Evolutionary conservation across 2,888 invertebrate species (phyloP).

Genomic region (Clitarchus hookeri): DNA sequence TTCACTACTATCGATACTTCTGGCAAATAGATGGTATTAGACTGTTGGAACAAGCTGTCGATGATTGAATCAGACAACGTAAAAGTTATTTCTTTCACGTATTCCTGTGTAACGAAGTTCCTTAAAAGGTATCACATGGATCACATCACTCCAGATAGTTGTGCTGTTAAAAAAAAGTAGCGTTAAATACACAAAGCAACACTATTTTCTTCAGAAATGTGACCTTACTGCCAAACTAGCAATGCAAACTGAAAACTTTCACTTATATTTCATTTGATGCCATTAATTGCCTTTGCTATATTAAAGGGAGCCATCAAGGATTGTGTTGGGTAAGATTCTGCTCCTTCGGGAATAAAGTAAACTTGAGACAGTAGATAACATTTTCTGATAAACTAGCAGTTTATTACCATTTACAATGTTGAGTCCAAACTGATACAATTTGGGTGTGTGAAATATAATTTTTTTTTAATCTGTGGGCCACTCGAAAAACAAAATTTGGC

Average conservation of each 20-base stretch:
- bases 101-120: too few species aligned
- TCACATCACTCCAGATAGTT: too few species aligned
- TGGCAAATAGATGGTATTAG: too few species aligned
- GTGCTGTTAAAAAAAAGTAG: too few species aligned
- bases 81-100: too few species aligned
- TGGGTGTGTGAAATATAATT: constrained; percentile 44
- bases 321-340: neutral
- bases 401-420: constrained; percentile 49
- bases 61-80: too few species aligned
- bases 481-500: constrained; percentile 41
- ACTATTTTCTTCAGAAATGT: neutral
- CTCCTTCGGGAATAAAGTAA: neutral
- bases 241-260: neutral
- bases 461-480: constrained; percentile 43
- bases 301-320: neutral
- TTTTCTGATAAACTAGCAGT: constrained; percentile 49
- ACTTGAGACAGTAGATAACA: constrained; percentile 26
- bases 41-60: too few species aligned
- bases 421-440: constrained; percentile 47
- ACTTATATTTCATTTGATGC: neutral
- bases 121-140: too few species aligned
- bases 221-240: neutral
- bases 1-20: too few species aligned
- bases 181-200: too few species aligned
- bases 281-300: neutral